Conservation (phyloP, 2,113 vertebrate genomes). For the Pseudorhombus dupliciocellatus region DNA sequence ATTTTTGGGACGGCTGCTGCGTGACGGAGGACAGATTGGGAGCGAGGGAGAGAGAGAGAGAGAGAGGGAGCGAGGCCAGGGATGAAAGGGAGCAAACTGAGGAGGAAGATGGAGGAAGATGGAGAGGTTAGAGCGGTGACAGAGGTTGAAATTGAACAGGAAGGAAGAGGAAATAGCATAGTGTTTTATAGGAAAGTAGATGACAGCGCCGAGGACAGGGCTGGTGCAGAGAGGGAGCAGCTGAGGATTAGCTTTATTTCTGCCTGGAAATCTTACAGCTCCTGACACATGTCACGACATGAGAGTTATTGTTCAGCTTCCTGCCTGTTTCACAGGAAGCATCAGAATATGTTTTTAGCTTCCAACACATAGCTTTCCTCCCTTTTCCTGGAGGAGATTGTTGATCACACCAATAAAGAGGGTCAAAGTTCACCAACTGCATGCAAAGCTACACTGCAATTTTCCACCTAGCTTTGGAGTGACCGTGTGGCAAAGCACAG, state of each 20-base stretch:
- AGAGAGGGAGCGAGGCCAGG: conserved; percentile 32
- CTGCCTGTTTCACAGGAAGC: background rate
- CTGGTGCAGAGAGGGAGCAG: conserved; percentile 25
- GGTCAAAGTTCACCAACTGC: too few relatives aligned
- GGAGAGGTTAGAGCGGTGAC: conserved; percentile 60
- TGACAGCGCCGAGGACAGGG: conserved; percentile 38
- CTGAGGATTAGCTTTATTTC: conserved; percentile 31
- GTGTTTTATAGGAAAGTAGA: conserved; percentile 48
- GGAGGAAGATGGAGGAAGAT: conserved; percentile 54
- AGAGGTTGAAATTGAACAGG: conserved; percentile 67
- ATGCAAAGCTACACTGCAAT: too few relatives aligned
- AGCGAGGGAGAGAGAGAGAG: conserved; percentile 45
- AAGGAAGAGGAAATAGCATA: conserved; percentile 63
- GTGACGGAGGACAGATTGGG: conserved; percentile 57
- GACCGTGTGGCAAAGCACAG: too few relatives aligned
- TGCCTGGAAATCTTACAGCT: conserved; percentile 8
- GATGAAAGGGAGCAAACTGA: conserved; percentile 7
- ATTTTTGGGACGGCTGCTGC: conserved; percentile 77
- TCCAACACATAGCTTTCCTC: too few relatives aligned
- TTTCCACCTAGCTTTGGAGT: too few relatives aligned
- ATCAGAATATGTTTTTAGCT: background rate
- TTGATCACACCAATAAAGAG: too few relatives aligned
- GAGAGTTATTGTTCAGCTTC: background rate
- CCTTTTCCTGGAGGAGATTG: too few relatives aligned
- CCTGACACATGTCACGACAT: conserved; percentile 14